Conservation (phyloP, 2,113 vertebrate species). For the Saiga tatarica region DNA sequence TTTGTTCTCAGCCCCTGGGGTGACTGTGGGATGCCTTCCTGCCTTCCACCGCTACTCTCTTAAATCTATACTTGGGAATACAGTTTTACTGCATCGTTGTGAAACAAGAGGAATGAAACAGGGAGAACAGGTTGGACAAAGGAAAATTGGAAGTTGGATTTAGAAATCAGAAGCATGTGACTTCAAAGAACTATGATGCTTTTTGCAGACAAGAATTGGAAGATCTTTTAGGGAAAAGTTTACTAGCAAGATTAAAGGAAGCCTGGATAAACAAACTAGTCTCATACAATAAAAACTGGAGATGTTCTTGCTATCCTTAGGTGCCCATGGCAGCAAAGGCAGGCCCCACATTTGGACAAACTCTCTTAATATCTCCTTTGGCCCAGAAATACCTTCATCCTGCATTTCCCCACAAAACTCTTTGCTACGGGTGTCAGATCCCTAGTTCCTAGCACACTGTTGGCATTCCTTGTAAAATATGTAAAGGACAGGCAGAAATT, state of each 20-base stretch:
- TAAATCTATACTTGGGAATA: neutral
- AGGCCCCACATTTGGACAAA: neutral
- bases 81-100: neutral
- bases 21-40: neutral
- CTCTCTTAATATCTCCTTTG: neutral
- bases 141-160: constrained; percentile 30
- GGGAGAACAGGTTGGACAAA: constrained; percentile 46
- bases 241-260: neutral
- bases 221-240: neutral
- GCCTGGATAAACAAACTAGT: neutral
- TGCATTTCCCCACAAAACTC: neutral
- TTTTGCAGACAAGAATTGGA: neutral
- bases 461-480: neutral
- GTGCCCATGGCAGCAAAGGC: neutral
- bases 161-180: constrained; percentile 24
- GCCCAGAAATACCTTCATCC: neutral
- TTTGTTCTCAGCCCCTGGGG: neutral
- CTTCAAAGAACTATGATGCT: neutral
- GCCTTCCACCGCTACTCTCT: neutral
- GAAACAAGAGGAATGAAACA: constrained; percentile 15
- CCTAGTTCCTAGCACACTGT: neutral
- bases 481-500: neutral
- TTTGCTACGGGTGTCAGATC: neutral
- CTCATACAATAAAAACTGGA: neutral
- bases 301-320: neutral